Evolutionary conservation across 2,888 invertebrate species (phyloP), one percentile per base, ranked within the genome.

Genomic region (Thera obeliscata): DNA sequence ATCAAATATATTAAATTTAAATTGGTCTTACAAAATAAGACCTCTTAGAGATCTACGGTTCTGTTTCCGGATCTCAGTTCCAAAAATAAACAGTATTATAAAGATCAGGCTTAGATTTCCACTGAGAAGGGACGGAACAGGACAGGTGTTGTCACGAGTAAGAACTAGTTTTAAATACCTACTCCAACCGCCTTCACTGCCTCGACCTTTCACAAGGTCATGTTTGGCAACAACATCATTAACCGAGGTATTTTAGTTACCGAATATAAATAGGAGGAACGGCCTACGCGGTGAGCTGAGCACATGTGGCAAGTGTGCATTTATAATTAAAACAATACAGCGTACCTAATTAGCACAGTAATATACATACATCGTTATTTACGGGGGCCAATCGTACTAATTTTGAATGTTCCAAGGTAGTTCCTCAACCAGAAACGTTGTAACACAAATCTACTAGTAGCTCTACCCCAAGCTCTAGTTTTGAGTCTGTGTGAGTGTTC

Each of bases 191-290:
- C 65, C 69, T 60, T 50, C 58, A 43, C 63, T 38, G 50, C 33
- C 49, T 56, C 62, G 69, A 64, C 61, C 68, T 64, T 48, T 35
- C 12, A 11, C 62, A 69, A 69, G 69, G 69, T 69, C 59, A 52
- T 62, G 59, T 52, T 66, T 65, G 58, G 65, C 62, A 69, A 63
- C 63, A 63, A 61, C 22, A 61, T 12, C 41, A 59, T 63, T 57
- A 57, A 46, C n/a, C 56, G 36, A 55, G 38, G 48, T 65, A 69
- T 65, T 65, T 69, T 52, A 38, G 58, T 56, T 22, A 56, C 49
- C 33, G 36, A 58, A 58, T 59, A 69, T 65, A 56, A 69, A 69
- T 65, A 69, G 52, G 35, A 54, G 49, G 4, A 55, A 7, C 68
- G 64, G 64, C 64, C 68, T 64, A 68, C 68, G 55, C 68, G 46